Percentiles rank a stretch among this genome's conserved stretches.
Evolutionary conservation across 2,113 vertebrate species (phyloP).

Genomic region (Hypomesus transpacificus): DNA sequence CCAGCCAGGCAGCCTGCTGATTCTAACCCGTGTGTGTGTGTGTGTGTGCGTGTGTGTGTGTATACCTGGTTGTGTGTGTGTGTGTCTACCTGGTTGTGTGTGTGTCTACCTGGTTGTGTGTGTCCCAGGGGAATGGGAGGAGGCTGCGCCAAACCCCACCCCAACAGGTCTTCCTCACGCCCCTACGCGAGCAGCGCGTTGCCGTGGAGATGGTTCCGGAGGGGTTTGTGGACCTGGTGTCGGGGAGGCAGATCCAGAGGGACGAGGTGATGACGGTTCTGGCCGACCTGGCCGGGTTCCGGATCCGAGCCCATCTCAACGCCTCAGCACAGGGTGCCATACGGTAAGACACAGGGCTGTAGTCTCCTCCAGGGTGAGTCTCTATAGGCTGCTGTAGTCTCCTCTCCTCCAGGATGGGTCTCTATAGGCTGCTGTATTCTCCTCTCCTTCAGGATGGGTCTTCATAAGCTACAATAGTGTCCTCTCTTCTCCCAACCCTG

Average conservation of each 20-base stretch:
- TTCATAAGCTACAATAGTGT: neutral
- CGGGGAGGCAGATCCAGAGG: constrained; percentile 65
- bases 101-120: neutral
- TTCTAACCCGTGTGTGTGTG: no score
- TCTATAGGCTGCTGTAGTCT: no score
- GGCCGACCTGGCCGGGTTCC: constrained; percentile 76
- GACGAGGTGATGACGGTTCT: constrained; percentile 84
- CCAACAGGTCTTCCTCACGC: constrained; percentile 69
- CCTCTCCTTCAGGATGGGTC: neutral
- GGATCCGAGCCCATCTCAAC: constrained; percentile 79
- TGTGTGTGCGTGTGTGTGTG: neutral
- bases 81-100: neutral
- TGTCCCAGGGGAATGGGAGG: constrained; percentile 77
- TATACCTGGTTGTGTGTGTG: neutral
- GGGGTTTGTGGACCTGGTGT: constrained; percentile 72
- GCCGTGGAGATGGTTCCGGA: constrained; percentile 67
- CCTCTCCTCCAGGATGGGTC: no score
- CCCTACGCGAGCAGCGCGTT: constrained; percentile 72
- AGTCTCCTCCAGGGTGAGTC: no score
- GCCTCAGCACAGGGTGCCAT: constrained; percentile 68
- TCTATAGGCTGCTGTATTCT: no score
- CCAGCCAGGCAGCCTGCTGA: no score
- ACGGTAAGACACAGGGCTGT: constrained; percentile 64
- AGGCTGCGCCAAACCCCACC: constrained; percentile 71
- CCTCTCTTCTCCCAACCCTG: neutral